A percentile compares a stretch with the other conserved stretches of the same genome.
These are phyloP conservation scores for Heterocephalus glaber DNA, from an alignment of 2,113 vertebrate genomes.

Conservation along the genomic window DNA sequence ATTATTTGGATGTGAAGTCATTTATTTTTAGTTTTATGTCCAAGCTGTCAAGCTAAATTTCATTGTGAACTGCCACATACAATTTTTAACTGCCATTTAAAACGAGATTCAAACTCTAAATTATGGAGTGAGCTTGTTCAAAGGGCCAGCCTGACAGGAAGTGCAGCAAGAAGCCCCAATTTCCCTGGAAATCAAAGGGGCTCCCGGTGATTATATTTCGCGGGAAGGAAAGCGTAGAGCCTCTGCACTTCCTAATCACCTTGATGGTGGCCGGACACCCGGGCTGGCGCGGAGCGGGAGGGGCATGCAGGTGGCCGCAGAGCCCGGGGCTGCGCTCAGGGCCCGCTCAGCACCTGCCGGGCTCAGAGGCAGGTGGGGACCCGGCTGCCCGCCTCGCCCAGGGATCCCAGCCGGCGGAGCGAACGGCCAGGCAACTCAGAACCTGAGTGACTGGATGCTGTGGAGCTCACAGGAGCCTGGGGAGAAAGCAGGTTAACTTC, in stretches of 20 bases:
- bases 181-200: constrained; percentile 89
- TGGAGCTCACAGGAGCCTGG: rapidly evolving
- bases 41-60: constrained; percentile 93
- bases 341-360: not conserved
- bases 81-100: constrained; percentile 98
- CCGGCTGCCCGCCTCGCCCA: not conserved
- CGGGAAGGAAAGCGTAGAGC: constrained; percentile 30
- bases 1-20: constrained; percentile 97
- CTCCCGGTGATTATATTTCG: constrained; percentile 79
- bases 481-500: not conserved
- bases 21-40: constrained; percentile 96
- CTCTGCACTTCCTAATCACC: constrained; percentile 71
- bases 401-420: not conserved
- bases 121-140: constrained; percentile 88
- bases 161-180: constrained; percentile 85
- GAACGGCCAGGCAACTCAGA: not conserved
- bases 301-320: constrained; percentile 50
- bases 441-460: rapidly evolving
- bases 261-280: constrained; percentile 69
- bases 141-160: constrained; percentile 87
- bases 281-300: constrained; percentile 37
- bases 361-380: not conserved
- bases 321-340: constrained; percentile 24
- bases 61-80: constrained; percentile 92
- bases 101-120: constrained; percentile 91